Evolutionary conservation across 1,140 invertebrate species (phyloP), one percentile per base, ranked within the genome.

Genomic region (Drosophila eugracilis): DNA sequence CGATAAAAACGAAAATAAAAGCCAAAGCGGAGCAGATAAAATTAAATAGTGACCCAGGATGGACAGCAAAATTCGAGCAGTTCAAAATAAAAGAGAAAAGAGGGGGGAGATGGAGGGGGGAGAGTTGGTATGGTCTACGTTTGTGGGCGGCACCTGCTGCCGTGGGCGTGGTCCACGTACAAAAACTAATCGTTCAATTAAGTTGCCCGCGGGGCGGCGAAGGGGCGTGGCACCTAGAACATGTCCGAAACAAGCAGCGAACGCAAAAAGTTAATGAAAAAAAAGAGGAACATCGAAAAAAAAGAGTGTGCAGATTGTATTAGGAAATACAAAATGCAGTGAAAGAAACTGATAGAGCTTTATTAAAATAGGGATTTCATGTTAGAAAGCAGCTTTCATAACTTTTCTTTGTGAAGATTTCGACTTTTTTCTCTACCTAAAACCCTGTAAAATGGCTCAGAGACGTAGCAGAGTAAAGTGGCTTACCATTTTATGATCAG

Each of bases 161-260:
- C 63, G 58, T 69, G 54, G 67, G 65, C 55, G 62, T 53, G 62
- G 47, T 67, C 14, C 65, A 67, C 60, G 81, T 81, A 74, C 81
- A 85, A 85, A 85, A 85, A 85, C 81, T 85, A 85, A 85, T 85
- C 81, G 81, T 85, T 85, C 81, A 85, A 85, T 85, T 85, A 86
- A 86, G 73, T 81, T 85, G 57, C 42, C 44, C 34, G 50, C 63
- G 59, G 12, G 50, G 37, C 45, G 10, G 14, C 12, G 9, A 6
- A 34, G 48, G 30, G 44, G 45, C 21, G 54, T 34, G 69, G 30
- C 52, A 19, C 58, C 50, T 53, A 28, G 10, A 65, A 75, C 80
- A 73, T 86, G 67, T 85, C 65, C 66, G 66, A 70, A 85, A 73
- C 81, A 76, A 86, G 71, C 59, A 42, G 30, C 48, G 22, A 76